Conservation (phyloP, 2,797 vertebrate species). For the Acipenser ruthenus region DNA sequence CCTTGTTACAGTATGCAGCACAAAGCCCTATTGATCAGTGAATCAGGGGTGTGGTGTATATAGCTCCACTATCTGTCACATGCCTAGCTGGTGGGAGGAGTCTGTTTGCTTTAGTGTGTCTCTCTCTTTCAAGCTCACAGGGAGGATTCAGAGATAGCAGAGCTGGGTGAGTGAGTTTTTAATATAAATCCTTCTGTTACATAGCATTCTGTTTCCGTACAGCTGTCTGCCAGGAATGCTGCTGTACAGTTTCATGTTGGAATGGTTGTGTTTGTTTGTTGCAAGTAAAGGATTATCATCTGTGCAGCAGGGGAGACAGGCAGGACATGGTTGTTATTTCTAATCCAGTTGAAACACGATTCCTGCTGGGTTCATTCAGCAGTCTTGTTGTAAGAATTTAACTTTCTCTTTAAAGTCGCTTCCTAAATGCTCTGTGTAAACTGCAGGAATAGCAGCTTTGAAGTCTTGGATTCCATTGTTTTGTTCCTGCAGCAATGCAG, state of each 20-base stretch:
- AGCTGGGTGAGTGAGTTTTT: conserved; percentile 33
- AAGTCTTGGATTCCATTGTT: too few relatives aligned
- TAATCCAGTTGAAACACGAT: too few relatives aligned
- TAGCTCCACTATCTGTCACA: conserved; percentile 42
- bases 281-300: too few relatives aligned
- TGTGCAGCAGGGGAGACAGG: too few relatives aligned
- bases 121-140: conserved; percentile 57
- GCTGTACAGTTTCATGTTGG: neutral
- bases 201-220: conserved; percentile 5
- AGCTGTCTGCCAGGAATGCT: conserved; percentile 28
- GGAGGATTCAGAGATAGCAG: conserved; percentile 51
- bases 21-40: conserved; percentile 45
- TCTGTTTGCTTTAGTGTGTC: conserved; percentile 32
- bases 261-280: neutral
- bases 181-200: neutral
- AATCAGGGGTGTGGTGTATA: conserved; percentile 54
- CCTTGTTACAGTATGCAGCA: conserved; percentile 12
- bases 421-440: too few relatives aligned
- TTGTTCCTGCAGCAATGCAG: too few relatives aligned
- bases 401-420: too few relatives aligned
- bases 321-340: too few relatives aligned
- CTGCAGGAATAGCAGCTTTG: too few relatives aligned
- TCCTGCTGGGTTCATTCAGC: too few relatives aligned
- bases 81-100: conserved; percentile 51
- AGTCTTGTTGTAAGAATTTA: too few relatives aligned